Evolutionary conservation across 2,797 vertebrate species (phyloP).

Genomic region (Acanthornis magna): DNA sequence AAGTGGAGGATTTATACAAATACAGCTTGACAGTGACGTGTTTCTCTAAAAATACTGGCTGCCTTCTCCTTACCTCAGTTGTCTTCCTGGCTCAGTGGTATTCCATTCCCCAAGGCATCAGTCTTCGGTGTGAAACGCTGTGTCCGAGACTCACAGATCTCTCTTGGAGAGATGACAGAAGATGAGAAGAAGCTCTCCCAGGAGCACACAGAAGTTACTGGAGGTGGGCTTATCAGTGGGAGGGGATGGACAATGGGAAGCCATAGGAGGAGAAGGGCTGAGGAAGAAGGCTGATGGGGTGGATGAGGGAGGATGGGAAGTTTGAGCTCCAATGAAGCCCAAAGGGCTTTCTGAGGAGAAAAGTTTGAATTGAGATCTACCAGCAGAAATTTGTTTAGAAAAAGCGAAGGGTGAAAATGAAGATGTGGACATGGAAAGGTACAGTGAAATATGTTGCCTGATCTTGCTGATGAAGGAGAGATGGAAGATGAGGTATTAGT

Average conservation of each 20-base stretch:
- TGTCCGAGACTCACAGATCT: neutral
- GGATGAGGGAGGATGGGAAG: neutral
- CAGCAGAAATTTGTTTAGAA: neutral
- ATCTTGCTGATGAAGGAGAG: neutral
- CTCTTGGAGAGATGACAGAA: neutral
- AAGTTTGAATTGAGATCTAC: neutral
- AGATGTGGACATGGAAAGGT: neutral
- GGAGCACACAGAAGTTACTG: neutral
- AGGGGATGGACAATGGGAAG: neutral
- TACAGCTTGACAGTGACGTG: neutral
- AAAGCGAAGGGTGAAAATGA: neutral
- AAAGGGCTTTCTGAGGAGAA: neutral
- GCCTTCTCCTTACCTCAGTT: neutral
- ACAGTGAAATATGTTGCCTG: neutral
- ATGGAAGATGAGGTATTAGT: neutral
- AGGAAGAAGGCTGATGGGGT: neutral
- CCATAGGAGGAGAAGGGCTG: neutral
- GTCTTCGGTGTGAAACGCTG: neutral
- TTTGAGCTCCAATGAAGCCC: neutral
- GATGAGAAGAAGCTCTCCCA: neutral
- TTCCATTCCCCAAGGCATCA: neutral
- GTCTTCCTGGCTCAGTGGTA: neutral
- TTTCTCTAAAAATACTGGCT: slow-evolving; percentile 8
- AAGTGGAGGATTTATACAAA: slow-evolving; percentile 30
- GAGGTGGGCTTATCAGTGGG: neutral